These are phyloP conservation scores for Epizoanthus stellaris DNA, from an alignment of 92 coral and sea anemone genomes.

Conservation along the genomic window DNA sequence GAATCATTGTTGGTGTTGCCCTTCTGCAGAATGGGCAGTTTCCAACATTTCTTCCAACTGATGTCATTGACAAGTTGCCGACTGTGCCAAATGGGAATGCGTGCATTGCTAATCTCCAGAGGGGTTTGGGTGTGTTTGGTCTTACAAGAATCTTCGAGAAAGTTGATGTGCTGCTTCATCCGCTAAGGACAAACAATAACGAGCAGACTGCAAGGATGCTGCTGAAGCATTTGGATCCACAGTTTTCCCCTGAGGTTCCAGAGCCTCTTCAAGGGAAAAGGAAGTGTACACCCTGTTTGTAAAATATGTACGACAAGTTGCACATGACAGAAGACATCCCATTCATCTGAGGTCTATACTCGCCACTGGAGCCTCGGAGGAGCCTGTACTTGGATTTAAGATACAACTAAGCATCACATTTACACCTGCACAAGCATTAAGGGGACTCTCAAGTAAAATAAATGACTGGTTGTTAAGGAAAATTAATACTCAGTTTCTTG, in stretches of 20 bases:
- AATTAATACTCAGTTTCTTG: too few species aligned
- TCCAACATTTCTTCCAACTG: constrained; percentile 36
- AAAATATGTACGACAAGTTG: constrained; percentile 72
- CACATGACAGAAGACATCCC: constrained; percentile 70
- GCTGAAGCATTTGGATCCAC: constrained; percentile 54
- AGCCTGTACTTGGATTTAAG: constrained; percentile 75
- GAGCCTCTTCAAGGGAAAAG: constrained; percentile 61
- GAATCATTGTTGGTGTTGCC: constrained; percentile 63
- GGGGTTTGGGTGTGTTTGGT: constrained; percentile 63
- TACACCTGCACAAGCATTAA: constrained; percentile 12
- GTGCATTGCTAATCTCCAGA: constrained; percentile 53
- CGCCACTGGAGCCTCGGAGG: constrained; percentile 69
- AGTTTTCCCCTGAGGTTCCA: constrained; percentile 70
- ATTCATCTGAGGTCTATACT: too few species aligned
- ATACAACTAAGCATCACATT: constrained; percentile 63
- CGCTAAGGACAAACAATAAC: constrained; percentile 53
- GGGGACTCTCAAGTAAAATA: too few species aligned
- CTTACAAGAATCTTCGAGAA: constrained; percentile 38
- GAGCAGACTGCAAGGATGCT: constrained; percentile 64
- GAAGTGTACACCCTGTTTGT: constrained; percentile 67
- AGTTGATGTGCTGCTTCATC: constrained; percentile 60
- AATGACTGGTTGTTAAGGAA: too few species aligned
- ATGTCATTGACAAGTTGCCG: constrained; percentile 46
- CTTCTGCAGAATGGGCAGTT: constrained; percentile 61
- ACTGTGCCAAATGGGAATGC: constrained; percentile 17